Evolutionary conservation across 2,888 invertebrate genomes (phyloP).

Genomic region (Sminthurinus aureus): DNA sequence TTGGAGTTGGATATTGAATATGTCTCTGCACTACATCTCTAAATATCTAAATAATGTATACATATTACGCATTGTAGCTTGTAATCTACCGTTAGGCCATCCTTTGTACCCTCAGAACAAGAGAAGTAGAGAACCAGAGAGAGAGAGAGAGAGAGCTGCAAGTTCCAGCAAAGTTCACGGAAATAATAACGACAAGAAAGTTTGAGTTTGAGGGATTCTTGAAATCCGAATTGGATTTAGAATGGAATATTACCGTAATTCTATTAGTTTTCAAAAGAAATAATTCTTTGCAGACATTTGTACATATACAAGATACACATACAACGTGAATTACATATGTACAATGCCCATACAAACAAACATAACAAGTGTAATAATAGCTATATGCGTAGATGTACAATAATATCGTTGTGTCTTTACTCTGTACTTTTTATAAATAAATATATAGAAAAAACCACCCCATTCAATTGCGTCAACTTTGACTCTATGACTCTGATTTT

Average conservation of each 20-base stretch:
- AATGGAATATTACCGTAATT: constrained; percentile 25
- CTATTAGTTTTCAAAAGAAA: neutral
- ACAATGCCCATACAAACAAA: neutral
- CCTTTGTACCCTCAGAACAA: no score
- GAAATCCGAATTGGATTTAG: constrained; percentile 16
- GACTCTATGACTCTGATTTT: neutral
- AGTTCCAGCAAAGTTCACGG: no score
- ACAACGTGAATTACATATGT: neutral
- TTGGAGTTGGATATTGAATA: no score
- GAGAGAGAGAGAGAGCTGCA: neutral
- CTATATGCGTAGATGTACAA: neutral
- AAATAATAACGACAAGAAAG: no score
- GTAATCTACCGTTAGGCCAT: neutral
- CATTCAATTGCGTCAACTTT: neutral
- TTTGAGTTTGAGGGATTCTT: neutral
- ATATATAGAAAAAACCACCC: no score
- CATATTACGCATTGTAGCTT: neutral
- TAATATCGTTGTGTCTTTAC: no score
- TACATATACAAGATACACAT: neutral
- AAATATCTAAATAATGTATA: no score
- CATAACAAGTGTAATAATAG: neutral
- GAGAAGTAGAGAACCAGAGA: neutral
- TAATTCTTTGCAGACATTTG: neutral
- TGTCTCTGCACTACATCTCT: neutral
- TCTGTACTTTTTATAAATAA: no score